phyloP scores from a whole-genome alignment of 2,797 vertebrate genomes.

The Acropternis orthonyx region DNA sequence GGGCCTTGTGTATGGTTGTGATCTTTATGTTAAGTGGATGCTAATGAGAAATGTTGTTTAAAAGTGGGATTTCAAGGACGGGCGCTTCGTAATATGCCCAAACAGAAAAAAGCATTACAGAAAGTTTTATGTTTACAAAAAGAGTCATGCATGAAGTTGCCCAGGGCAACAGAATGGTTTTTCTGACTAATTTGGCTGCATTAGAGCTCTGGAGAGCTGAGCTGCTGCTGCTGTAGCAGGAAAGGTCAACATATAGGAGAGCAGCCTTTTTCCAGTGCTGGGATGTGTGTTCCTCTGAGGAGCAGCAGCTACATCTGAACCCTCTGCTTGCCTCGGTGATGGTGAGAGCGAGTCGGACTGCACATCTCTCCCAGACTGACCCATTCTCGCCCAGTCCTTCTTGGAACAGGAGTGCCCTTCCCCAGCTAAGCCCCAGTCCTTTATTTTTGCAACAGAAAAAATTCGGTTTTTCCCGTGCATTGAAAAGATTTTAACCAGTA shows the following conservation, averaged over 20 bases:
- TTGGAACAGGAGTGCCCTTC: neutral
- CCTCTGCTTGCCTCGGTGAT: neutral
- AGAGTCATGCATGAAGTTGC: neutral
- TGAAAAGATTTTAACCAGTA: neutral
- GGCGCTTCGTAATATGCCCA: neutral
- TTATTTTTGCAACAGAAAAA: neutral
- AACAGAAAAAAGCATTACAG: neutral
- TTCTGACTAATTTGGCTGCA: slow-evolving; percentile 5
- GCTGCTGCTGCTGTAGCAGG: neutral
- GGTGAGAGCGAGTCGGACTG: neutral
- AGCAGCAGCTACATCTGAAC: neutral
- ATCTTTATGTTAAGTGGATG: neutral
- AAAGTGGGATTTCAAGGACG: neutral
- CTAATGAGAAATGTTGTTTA: neutral
- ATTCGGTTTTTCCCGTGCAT: rapidly evolving
- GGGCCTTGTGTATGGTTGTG: neutral
- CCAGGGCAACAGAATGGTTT: neutral
- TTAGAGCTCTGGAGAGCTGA: neutral
- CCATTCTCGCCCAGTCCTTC: neutral
- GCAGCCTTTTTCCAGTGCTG: neutral
- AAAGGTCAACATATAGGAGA: neutral
- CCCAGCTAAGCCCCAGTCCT: neutral
- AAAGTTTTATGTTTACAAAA: slow-evolving; percentile 6
- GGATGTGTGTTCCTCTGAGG: neutral
- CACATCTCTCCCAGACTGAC: neutral